Conservation (phyloP, 92 coral and sea anemone genomes). For the Zoanthus solanderi region DNA sequence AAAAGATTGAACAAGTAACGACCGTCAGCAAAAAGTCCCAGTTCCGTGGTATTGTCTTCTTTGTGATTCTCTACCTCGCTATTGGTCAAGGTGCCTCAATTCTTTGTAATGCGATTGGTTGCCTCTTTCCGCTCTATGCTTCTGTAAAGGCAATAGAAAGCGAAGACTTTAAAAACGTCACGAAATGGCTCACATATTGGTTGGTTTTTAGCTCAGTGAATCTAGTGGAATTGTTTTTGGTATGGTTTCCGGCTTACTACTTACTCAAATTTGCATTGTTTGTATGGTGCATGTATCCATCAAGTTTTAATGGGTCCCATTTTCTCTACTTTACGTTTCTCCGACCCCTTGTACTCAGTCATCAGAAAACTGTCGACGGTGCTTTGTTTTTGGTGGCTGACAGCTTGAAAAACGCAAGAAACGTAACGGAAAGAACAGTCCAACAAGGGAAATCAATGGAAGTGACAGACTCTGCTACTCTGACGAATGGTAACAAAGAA, state of each 20-base stretch:
- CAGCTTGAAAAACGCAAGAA: conserved; percentile 72
- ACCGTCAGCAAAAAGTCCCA: conserved; percentile 75
- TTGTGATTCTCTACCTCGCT: conserved; percentile 83
- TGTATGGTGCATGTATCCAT: conserved; percentile 97
- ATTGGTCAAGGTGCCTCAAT: conserved; percentile 90
- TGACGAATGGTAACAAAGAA: not conserved
- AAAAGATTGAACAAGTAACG: conserved; percentile 81
- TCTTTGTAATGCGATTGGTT: conserved; percentile 83
- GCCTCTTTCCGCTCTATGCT: conserved; percentile 87
- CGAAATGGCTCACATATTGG: conserved; percentile 96
- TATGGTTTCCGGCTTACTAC: conserved; percentile 91
- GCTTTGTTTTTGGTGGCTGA: conserved; percentile 83
- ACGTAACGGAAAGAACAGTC: conserved; percentile 73
- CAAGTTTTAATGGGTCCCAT: conserved; percentile 78
- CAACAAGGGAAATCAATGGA: conserved; percentile 45
- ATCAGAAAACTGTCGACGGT: conserved; percentile 80
- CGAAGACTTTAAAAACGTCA: conserved; percentile 60
- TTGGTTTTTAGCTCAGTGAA: conserved; percentile 83
- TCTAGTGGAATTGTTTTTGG: conserved; percentile 82
- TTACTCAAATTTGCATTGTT: conserved; percentile 86
- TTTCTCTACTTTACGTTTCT: conserved; percentile 78
- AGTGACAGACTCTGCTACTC: not conserved
- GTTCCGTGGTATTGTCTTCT: conserved; percentile 68
- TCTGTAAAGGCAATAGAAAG: conserved; percentile 90
- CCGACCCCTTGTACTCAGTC: conserved; percentile 88